phyloP scores from a whole-genome alignment of 2,797 vertebrate genomes.

The Cyclura pinguis region DNA sequence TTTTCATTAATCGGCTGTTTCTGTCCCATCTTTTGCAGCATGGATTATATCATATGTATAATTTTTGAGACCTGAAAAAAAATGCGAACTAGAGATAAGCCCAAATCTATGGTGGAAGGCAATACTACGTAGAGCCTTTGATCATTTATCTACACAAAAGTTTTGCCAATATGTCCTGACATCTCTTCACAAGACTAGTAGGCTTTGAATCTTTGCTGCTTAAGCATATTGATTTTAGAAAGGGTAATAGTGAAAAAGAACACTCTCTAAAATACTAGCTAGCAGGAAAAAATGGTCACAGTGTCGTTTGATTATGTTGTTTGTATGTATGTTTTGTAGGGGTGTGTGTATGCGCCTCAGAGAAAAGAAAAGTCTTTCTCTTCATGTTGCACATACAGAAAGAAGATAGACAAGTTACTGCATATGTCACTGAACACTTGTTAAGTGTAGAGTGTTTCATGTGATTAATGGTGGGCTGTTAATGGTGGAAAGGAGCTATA shows the following conservation, averaged over 20 bases:
- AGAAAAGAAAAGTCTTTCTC: neutral
- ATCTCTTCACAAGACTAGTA: neutral
- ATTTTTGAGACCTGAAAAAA: constrained; percentile 16
- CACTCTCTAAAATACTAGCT: neutral
- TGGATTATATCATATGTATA: constrained; percentile 54
- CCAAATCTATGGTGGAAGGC: neutral
- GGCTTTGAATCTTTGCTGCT: neutral
- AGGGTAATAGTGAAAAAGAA: neutral
- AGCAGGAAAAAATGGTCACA: neutral
- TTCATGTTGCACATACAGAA: neutral
- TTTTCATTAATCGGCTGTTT: constrained; percentile 78
- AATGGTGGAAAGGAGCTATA: neutral
- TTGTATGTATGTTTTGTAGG: neutral
- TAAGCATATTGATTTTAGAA: neutral
- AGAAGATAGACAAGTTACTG: neutral
- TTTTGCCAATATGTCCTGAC: neutral
- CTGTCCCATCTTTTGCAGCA: constrained; percentile 82
- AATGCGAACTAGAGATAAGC: constrained; percentile 30
- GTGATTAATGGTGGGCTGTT: neutral
- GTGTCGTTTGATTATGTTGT: neutral
- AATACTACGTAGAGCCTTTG: neutral
- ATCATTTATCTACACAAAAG: neutral
- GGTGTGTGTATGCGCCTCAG: neutral
- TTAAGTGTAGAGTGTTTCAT: neutral
- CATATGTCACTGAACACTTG: neutral